Evolutionary conservation across 2,797 vertebrate species (phyloP), one percentile per base, ranked within the genome.

Genomic region (Liasis olivaceus): DNA sequence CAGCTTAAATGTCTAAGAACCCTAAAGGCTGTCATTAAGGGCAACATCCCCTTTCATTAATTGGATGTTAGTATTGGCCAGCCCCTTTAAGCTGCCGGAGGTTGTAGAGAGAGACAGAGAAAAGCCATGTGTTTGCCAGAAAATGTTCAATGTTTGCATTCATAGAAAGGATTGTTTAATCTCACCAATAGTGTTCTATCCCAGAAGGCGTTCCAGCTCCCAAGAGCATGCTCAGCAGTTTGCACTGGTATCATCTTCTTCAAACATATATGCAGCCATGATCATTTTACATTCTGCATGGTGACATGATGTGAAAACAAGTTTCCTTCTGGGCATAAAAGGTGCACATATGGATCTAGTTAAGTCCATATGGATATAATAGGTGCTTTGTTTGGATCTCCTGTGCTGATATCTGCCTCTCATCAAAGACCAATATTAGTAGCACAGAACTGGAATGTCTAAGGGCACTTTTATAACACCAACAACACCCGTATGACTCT

Each of bases 191-290:
- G 5, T 64, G 14, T 64, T 13, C 60, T 56, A 51, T 58, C 31
- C 62, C 9, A 42, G 51, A 28, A 54, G 26, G 47, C n/a, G n/a
- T 87, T 90, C 42, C 12, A 54, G 8, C 84, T 72, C 51, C 42
- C 64, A 36, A 22, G 26, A 90, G 28, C 5, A 24, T 5, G 12
- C 9, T 58, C 47, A 36, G 64, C 47, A 87, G 62, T 90, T 64
- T 93, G 26, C 26, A 17, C n/a, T 63, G 91, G 85, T 96, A 96
- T 94, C 90, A 85, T 89, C 95, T 94, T 94, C 95, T 92, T 84
- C 91, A 91, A 91, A 88, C 84, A 15, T 47, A 11, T 87, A 92
- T 89, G 92, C 93, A 89, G 60, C 66, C 24, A 0, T 31, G 88
- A 36, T 93, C 91, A 88, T 85, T 94, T 96, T 92, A 95, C 91